Evolutionary conservation across 2,113 vertebrate genomes (phyloP), one percentile per base, ranked within the genome.

Genomic region (Lagopus muta): DNA sequence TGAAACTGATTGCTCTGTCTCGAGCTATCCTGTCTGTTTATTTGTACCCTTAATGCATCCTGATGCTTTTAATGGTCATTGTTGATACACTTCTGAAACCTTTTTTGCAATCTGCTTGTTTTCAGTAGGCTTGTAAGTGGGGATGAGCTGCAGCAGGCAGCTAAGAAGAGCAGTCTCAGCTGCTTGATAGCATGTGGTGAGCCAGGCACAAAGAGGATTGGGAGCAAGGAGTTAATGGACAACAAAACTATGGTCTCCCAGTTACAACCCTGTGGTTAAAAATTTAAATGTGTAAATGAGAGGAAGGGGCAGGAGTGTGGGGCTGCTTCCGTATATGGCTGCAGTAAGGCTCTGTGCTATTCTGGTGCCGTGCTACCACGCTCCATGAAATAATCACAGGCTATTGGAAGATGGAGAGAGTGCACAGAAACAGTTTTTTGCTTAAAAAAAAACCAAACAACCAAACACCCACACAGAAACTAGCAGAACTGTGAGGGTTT

Each of bases 341-440:
- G 48, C 27, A 4, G 24, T 25, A 45, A 7, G 77, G 50, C 43
- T 28, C 16, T 10, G 0, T 72, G 1, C 38, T 82, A 0, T 54
- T 57, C 40, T 87, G 70, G 32, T 57, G 45, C 4, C 27, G 11
- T 28, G 3, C 28, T 65, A 8, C 50, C 50, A 32, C 25, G 4
- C n/a, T 82, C 43, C 21, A 5, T 52, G 3, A 69, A 77, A 43
- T 71, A 65, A 40, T 48, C 67, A n/a, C 14, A 48, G 65, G 2
- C 50, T 71, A 3, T 8, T 79, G 62, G 54, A 48, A 93, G 88
- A 64, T 19, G 25, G 17, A 38, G 40, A 28, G 24, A 19, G 5
- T 19, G 6, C 34, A 28, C 43, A 76, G 54, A 50, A 65, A 30
- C 11, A 4, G 13, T 32, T 42, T 28, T 38, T 17, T 47, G 2